Base-by-base conservation (phyloP, 2,888 invertebrate genomes). In the Sminthurinus aureus region DNA sequence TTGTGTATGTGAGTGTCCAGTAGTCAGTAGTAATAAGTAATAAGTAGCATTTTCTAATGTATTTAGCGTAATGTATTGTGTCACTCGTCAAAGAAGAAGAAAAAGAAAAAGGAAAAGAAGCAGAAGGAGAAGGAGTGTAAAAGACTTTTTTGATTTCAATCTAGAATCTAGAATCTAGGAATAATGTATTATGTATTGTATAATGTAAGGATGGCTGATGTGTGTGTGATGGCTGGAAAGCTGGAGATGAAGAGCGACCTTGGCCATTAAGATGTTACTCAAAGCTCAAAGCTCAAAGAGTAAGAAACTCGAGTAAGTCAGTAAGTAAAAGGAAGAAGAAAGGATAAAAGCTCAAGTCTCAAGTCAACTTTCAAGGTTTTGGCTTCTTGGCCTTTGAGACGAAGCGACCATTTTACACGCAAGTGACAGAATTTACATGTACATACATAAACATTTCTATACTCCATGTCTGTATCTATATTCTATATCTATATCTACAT, bases 251-350 rank as follows among this genome's bases (percentile, higher is more conserved):
- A 38, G 26, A 50, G 50, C 66, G 78, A 78, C 78, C 78, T 78
- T 78, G 78, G 66, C 78, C 78, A 78, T 78, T 58, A 78, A 78
- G 78, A 78, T 78, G 78, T 78, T 78, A 78, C 78, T 38, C 38
- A 38, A 38, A 38, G 1, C 38, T 38, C 6, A 6, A 38, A 38
- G 1, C 26, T 78, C 78, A 58, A 58, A 58, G 4, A 58, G 58
- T 58, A 58, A 58, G 13, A 58, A 58, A 58, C 4, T 38, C 58
- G 58, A 58, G 15, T 58, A 11, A 58, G 18, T 58, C 2, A 58
- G 75, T 58, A 58, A 58, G 58, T 58, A 6, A 26, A 24, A 24
- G 24, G 24, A 78, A 78, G 78, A 1, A 66, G 52, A 78, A 38
- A 78, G 78, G 58, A 78, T 78, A 78, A 78, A 78, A 78, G 78